Base-by-base conservation (phyloP, 2,113 vertebrate genomes). In the Herpetotheres cachinnans region DNA sequence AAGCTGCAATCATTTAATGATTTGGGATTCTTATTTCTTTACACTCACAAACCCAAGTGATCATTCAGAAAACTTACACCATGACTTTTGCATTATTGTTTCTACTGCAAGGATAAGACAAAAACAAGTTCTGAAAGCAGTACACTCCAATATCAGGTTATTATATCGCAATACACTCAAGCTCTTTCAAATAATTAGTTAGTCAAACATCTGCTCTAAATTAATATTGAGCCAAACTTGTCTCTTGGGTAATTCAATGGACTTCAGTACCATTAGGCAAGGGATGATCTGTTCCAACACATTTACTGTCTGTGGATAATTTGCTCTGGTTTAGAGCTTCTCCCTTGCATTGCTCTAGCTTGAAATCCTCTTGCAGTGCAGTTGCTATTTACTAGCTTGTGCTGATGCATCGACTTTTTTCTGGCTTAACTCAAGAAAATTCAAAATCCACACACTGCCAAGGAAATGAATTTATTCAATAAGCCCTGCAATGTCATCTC, bases 401-500 rank as follows among this genome's bases (percentile, higher is more conserved):
- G 90, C 93, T 93, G 95, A 95, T 90, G 50, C 91, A 77, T 91
- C 67, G 58, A 77, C 55, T 96, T 96, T 89, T 88, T 85, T 82
- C 84, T 89, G 87, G 63, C 86, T 89, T 93, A 95, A 90, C 66
- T 93, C 66, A 49, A 86, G 87, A 81, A 94, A 97, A 95, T 83
- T 93, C 87, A 90, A 86, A 96, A 90, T 77, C 67, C 62, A 52
- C 58, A 92, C 29, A 62, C 34, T 95, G 67, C 89, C 67, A 88
- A 79, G 63, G 90, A 96, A 97, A 96, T 88, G 22, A 93, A 94
- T 96, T 96, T 88, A 89, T 95, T 90, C 91, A 90, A 94, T 83
- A 95, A 92, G 55, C 42, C 25, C 82, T 83, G 74, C 82, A 78
- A 72, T 78, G 79, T 78, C 94, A 83, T 83, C 84, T 88, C 86